These are phyloP conservation scores for Otus sunia DNA, from an alignment of 2,113 vertebrate genomes.

Conservation along the genomic window DNA sequence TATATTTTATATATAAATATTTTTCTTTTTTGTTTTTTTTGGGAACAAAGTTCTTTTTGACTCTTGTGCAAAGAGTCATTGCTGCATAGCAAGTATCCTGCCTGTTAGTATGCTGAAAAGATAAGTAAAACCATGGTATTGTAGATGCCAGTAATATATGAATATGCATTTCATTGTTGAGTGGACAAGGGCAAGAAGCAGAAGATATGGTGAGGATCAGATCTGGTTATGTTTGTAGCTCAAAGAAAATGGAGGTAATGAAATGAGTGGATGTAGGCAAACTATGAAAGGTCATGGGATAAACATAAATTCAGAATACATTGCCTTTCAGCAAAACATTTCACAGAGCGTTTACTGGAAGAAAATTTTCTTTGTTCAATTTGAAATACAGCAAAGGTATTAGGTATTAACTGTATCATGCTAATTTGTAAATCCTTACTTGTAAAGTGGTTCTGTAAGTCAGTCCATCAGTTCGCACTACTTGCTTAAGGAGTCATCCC, in stretches of 20 bases:
- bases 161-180: not conserved
- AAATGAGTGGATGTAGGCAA: not conserved
- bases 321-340: conserved; percentile 6
- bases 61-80: not conserved
- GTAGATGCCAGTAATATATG: not conserved
- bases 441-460: not conserved
- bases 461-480: not conserved
- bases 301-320: not conserved
- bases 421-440: not conserved
- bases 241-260: not conserved
- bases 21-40: not conserved
- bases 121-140: not conserved
- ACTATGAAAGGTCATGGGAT: not conserved
- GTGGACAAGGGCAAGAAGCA: not conserved
- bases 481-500: not conserved
- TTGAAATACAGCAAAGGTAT: not conserved
- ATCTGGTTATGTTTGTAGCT: not conserved
- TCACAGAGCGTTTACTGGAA: not conserved
- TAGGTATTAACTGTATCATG: not conserved
- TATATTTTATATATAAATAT: not conserved
- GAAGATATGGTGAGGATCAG: not conserved
- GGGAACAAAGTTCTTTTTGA: not conserved
- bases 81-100: not conserved
- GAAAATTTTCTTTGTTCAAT: not conserved
- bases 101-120: not conserved